Evolutionary conservation across 2,888 invertebrate genomes (phyloP), one percentile per base, ranked within the genome.

Genomic region (Melitaea athalia): DNA sequence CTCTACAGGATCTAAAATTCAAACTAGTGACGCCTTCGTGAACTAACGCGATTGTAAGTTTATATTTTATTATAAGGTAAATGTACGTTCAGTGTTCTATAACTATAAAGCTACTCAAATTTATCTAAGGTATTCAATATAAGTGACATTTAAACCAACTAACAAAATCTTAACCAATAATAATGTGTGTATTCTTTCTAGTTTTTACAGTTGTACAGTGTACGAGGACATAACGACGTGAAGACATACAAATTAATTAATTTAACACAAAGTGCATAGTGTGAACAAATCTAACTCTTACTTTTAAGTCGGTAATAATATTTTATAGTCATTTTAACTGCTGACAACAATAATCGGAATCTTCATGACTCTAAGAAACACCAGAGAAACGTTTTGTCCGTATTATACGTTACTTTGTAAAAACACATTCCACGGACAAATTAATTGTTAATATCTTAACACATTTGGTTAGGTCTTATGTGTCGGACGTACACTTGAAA

Each of bases 241-340:
- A 38, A 38, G 38, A 5, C 38, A 38, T 38, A 38, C 38, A 38
- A 38, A 38, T 38, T 38, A 38, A 38, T 38, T 38, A n/a, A 49
- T 3, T n/a, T 49, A 0, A 6, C 42, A 42, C 38, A 38, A 8
- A 38, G 6, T 57, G 3, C 38, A 38, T 42, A 57, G 57, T 42
- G 38, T 57, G 57, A 15, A 57, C 42, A 33, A 14, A 57, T 55
- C 59, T 15, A 15, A 33, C 74, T 75, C 71, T 70, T 70, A 72
- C 68, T 66, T 72, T 74, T 72, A 42, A 78, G 80, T 80, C 80
- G 79, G 75, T 75, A 79, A 75, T 81, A 80, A 83, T 79, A 47
- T 76, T 79, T 74, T 77, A 79, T 50, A 75, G 72, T 72, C 65
- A 73, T 75, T 78, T 78, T 78, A 81, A 78, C 78, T 74, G 68